Evolutionary conservation across 2,113 vertebrate species (phyloP).

Genomic region (Solea senegalensis): DNA sequence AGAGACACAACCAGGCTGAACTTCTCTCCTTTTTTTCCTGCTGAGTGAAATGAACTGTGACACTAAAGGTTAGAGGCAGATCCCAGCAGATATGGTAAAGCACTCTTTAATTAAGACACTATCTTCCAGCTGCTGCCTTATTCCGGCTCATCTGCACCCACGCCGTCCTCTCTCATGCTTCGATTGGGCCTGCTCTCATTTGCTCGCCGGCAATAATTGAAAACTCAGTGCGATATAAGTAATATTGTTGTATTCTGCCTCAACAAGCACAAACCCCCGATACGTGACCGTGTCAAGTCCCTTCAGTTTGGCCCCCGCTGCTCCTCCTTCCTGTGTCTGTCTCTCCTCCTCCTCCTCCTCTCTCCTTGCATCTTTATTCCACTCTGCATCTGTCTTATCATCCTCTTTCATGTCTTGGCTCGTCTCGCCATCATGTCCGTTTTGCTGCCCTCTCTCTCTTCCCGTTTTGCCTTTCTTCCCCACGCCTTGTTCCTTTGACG

Average conservation of each 20-base stretch:
- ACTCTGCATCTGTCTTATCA: conserved; percentile 54
- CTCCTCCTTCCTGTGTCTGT: conserved; percentile 34
- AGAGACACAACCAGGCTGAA: conserved; percentile 4
- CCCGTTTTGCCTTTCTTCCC: conserved; percentile 33
- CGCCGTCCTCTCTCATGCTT: conserved; percentile 36
- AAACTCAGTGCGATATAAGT: conserved; percentile 62
- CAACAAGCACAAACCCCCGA: conserved; percentile 51
- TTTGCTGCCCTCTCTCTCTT: conserved; percentile 42
- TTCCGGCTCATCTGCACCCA: conserved; percentile 39
- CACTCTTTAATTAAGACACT: conserved; percentile 72
- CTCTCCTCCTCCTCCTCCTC: conserved; percentile 18
- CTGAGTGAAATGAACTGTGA: conserved; percentile 69
- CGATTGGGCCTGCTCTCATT: conserved; percentile 54
- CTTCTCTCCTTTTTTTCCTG: not conserved
- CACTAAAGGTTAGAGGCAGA: conserved; percentile 73
- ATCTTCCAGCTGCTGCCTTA: conserved; percentile 39
- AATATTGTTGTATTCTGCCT: conserved; percentile 63
- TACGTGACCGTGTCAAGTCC: conserved; percentile 58
- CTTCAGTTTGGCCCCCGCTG: conserved; percentile 26
- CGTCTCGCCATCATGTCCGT: conserved; percentile 44
- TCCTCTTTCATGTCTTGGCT: conserved; percentile 58
- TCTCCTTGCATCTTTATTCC: conserved; percentile 38
- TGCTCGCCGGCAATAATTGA: conserved; percentile 62
- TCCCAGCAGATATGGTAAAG: conserved; percentile 61
- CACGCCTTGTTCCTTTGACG: conserved; percentile 49